These are phyloP conservation scores for Chaetophractus vellerosus DNA, from an alignment of 2,797 vertebrate genomes.

Conservation along the genomic window DNA sequence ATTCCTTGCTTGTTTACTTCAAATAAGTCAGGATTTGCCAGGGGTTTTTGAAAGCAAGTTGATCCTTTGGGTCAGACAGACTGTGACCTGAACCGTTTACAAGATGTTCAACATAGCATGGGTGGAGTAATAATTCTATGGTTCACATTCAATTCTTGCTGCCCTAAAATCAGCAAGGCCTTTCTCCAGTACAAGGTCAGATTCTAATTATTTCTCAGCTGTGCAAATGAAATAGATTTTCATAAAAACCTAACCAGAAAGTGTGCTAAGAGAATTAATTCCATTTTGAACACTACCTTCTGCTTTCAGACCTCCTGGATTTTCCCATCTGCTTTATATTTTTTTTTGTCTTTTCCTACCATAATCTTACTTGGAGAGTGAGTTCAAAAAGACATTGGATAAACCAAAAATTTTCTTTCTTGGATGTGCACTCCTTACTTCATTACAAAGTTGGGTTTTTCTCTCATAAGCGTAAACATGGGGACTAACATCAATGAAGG, in stretches of 20 bases:
- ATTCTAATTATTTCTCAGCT: not conserved
- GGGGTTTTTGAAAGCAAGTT: slow-evolving; percentile 43
- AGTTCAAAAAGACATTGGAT: slow-evolving; percentile 15
- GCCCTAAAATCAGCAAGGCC: not conserved
- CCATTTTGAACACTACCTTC: not conserved
- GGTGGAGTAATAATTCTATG: slow-evolving; percentile 20
- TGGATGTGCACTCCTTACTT: not conserved
- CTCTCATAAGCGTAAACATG: slow-evolving; percentile 28
- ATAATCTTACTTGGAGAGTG: not conserved
- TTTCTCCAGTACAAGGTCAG: slow-evolving; percentile 55
- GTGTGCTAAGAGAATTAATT: slow-evolving; percentile 56
- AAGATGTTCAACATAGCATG: slow-evolving; percentile 33
- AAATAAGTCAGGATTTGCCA: slow-evolving; percentile 10
- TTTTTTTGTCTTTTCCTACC: not conserved
- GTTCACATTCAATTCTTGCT: slow-evolving; percentile 3
- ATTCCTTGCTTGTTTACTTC: slow-evolving; percentile 20
- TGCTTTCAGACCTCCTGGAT: slow-evolving; percentile 16
- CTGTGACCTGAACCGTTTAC: not conserved
- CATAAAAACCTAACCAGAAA: slow-evolving; percentile 34
- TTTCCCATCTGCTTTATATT: slow-evolving; percentile 27
- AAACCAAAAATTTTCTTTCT: not conserved
- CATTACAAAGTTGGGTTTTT: not conserved
- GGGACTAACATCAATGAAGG: not conserved
- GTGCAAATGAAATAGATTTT: slow-evolving; percentile 58
- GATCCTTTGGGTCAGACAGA: slow-evolving; percentile 36